These are phyloP conservation scores for Manduca sexta DNA, from an alignment of 1,140 invertebrate species.

Conservation along the genomic window DNA sequence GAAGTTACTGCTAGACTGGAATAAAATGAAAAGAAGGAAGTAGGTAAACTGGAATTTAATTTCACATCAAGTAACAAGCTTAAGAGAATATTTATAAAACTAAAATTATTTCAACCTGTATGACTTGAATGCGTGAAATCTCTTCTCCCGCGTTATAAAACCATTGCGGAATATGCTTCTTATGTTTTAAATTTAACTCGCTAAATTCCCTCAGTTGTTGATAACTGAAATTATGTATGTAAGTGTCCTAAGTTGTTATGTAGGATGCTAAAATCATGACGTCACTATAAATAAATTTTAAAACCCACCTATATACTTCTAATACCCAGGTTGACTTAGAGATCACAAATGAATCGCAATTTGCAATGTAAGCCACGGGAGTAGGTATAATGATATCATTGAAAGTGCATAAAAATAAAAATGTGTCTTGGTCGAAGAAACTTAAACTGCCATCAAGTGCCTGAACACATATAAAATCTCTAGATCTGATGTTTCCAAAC, in stretches of 20 bases:
- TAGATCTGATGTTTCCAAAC: constrained; percentile 85
- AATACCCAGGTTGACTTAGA: constrained; percentile 82
- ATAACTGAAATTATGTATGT: constrained; percentile 73
- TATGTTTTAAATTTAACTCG: constrained; percentile 65
- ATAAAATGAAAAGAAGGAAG: constrained; percentile 18
- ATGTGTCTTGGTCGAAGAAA: constrained; percentile 92
- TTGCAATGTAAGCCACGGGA: constrained; percentile 83
- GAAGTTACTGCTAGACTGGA: constrained; percentile 64
- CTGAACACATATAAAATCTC: constrained; percentile 91
- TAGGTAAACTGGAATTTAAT: too few relatives aligned
- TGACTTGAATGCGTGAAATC: constrained; percentile 77
- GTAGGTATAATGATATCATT: constrained; percentile 85
- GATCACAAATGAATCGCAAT: constrained; percentile 87
- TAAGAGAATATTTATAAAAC: too few relatives aligned
- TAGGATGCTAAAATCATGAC: too few relatives aligned
- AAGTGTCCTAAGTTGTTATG: too few relatives aligned
- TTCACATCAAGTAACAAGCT: too few relatives aligned
- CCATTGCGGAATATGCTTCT: constrained; percentile 81
- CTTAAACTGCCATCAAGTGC: constrained; percentile 87
- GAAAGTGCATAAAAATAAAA: constrained; percentile 83
- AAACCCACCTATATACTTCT: constrained; percentile 86
- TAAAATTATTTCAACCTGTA: constrained; percentile 55
- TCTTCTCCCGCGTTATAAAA: constrained; percentile 85
- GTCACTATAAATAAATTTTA: too few relatives aligned
- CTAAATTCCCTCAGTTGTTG: constrained; percentile 75